A percentile compares a stretch with the other conserved stretches of the same genome.
phyloP scores from a whole-genome alignment of 2,797 vertebrate genomes.

The Basileuterus tristriatus region DNA sequence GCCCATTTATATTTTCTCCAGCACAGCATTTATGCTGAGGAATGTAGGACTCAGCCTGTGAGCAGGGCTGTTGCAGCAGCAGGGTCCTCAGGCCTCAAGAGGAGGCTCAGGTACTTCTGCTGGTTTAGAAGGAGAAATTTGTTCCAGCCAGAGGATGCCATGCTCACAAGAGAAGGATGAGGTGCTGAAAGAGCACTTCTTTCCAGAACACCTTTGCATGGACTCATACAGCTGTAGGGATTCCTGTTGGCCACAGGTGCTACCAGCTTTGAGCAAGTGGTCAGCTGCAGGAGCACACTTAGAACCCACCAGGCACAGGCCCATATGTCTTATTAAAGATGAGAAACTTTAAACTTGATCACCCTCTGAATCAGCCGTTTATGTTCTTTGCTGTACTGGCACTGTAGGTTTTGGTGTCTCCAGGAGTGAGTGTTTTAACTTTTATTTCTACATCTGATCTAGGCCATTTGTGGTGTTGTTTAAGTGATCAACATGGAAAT shows the following conservation, averaged over 20 bases:
- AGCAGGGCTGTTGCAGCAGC: background rate
- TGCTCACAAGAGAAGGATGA: background rate
- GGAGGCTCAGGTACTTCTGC: background rate
- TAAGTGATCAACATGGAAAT: background rate
- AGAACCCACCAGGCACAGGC: background rate
- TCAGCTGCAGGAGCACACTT: background rate
- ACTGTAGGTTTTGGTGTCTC: background rate
- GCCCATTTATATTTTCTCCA: background rate
- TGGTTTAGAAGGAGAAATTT: background rate
- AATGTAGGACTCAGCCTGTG: accelerated
- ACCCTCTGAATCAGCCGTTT: background rate
- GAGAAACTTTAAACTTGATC: background rate
- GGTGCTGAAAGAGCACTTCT: background rate
- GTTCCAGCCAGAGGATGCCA: background rate
- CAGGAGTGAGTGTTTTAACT: background rate
- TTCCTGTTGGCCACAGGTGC: background rate
- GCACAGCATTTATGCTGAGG: background rate
- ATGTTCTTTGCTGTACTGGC: background rate
- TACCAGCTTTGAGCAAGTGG: accelerated
- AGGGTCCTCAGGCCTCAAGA: accelerated
- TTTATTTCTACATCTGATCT: background rate
- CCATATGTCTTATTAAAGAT: background rate
- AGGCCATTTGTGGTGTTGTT: background rate
- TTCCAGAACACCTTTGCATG: background rate
- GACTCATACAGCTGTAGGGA: background rate